phyloP scores from a whole-genome alignment of 1,140 invertebrate species.

The Aradophagus sp. region DNA sequence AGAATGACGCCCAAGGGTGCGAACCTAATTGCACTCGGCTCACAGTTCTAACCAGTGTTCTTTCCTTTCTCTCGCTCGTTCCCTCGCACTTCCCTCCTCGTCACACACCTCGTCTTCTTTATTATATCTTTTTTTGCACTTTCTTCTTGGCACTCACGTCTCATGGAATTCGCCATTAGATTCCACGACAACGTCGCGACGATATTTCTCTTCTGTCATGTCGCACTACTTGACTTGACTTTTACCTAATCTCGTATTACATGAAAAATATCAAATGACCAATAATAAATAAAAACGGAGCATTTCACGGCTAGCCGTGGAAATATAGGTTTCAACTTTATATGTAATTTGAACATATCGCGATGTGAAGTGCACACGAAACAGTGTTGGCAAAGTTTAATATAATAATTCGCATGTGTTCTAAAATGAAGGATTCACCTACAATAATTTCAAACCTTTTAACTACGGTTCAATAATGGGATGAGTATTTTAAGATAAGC shows the following conservation, averaged over 20 bases:
- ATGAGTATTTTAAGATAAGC: too few species aligned
- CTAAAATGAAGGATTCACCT: too few species aligned
- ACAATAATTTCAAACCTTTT: too few species aligned
- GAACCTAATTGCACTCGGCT: slow-evolving; percentile 68
- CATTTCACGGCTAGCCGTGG: slow-evolving; percentile 6
- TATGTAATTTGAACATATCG: background rate
- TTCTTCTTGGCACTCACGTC: slow-evolving; percentile 46
- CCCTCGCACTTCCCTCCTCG: slow-evolving; percentile 1
- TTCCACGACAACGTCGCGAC: slow-evolving; percentile 53
- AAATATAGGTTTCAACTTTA: slow-evolving; percentile 14
- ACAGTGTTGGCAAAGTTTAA: too few species aligned
- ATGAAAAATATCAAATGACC: slow-evolving; percentile 54
- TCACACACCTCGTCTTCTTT: slow-evolving; percentile 50
- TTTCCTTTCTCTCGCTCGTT: slow-evolving; percentile 34
- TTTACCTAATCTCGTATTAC: slow-evolving; percentile 53
- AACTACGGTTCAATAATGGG: too few species aligned
- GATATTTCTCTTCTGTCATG: slow-evolving; percentile 55
- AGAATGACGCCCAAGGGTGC: slow-evolving; percentile 66
- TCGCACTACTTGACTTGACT: slow-evolving; percentile 49
- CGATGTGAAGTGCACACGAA: too few species aligned
- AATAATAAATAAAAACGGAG: slow-evolving; percentile 40
- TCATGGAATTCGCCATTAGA: slow-evolving; percentile 55
- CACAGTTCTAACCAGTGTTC: slow-evolving; percentile 55
- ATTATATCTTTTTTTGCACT: slow-evolving; percentile 58
- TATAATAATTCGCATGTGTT: too few species aligned